Base-by-base conservation (phyloP, 2,113 vertebrate species). In the Microtus montanus region DNA sequence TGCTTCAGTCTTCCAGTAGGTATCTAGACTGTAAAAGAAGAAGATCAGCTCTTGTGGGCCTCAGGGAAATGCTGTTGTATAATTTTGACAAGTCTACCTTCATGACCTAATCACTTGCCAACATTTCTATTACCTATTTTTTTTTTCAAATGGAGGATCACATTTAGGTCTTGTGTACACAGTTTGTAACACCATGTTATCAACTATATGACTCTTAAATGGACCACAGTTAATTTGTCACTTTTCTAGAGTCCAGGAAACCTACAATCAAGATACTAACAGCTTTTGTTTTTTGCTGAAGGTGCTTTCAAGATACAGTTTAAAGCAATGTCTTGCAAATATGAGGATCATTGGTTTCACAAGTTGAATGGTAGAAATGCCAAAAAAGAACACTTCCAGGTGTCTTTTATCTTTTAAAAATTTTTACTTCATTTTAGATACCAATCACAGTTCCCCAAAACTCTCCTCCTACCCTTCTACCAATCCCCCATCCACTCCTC, bases 271-370 rank as follows among this genome's bases (percentile, higher is more conserved):
- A 63, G 44, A 4, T 38, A 13, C 9, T 30, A 54, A 17, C 1
- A 66, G 22, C 8, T 88, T 88, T 9, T 44, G n/a, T 2, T 82
- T 73, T 26, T 66, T 54, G 26, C 2, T 35, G 7, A 77, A 20
- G 0, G 1, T 6, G 3, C 6, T 64, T 71, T 14, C 15, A 86
- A 26, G 22, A 12, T 5, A 4, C 9, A 2, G 13, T 28, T 24
- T 73, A 74, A 58, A 66, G 75, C 22, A 90, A 38, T 17, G 1
- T 38, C 22, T 15, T 93, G 22, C 22, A 58, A 12, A 78, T 14
- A 17, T 12, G 4, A 79, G 0, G 5, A 73, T 17, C 10, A 74
- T 3, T 22, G 3, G 13, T 3, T 30, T 58, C 24, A n/a, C 0
- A 15, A 20, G 44, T 44, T 7, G 9, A 17, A 44, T n/a, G 7